These are phyloP conservation scores for Mormyrus lacerda DNA, from an alignment of 2,113 vertebrate species.

Conservation along the genomic window DNA sequence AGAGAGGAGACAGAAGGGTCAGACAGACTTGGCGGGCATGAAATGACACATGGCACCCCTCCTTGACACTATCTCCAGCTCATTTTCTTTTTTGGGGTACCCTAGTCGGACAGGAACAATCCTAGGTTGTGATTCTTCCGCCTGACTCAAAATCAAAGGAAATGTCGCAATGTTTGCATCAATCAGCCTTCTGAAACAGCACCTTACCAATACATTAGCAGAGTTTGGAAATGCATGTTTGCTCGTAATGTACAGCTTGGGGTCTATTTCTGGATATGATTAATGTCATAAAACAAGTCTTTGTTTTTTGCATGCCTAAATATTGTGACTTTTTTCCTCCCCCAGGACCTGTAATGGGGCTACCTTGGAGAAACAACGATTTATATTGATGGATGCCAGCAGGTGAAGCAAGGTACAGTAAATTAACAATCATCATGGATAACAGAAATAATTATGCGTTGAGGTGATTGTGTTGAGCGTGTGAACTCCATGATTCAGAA, in stretches of 20 bases:
- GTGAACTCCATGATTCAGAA: neutral
- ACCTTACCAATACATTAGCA: neutral
- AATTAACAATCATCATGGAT: neutral
- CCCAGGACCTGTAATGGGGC: neutral
- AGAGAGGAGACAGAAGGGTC: neutral
- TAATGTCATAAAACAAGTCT: neutral
- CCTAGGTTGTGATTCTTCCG: neutral
- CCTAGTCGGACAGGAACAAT: neutral
- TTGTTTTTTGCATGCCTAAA: neutral
- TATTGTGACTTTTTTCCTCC: neutral
- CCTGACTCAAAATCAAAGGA: neutral
- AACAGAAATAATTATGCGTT: neutral
- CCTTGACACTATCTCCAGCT: neutral
- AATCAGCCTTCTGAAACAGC: neutral
- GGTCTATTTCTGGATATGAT: neutral
- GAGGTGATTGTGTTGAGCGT: neutral
- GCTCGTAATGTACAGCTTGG: neutral
- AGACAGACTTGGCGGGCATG: neutral
- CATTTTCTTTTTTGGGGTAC: neutral
- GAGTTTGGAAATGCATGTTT: neutral
- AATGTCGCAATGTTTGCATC: neutral
- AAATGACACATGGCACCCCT: neutral
- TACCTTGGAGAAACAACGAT: neutral
- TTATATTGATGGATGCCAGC: neutral
- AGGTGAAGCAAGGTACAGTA: neutral